Evolutionary conservation across 2,113 vertebrate species (phyloP).

Genomic region (Zeus faber): DNA sequence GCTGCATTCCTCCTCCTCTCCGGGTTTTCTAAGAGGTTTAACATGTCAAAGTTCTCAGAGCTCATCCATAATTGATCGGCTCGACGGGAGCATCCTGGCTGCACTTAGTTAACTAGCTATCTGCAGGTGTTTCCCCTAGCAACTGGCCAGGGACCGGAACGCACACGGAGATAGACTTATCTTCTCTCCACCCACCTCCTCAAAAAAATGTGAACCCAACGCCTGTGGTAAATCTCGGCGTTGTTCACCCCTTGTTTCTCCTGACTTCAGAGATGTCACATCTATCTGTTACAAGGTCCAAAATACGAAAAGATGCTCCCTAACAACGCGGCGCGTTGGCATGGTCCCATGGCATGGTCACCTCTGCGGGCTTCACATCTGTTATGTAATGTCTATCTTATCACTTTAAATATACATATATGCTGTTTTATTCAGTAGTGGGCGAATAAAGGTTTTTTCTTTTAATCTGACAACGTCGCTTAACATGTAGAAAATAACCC

Average conservation of each 20-base stretch:
- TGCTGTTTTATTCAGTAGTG: too few species aligned
- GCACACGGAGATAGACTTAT: conserved; percentile 46
- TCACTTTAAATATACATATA: too few species aligned
- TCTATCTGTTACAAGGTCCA: too few species aligned
- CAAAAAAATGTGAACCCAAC: background rate
- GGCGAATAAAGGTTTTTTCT: too few species aligned
- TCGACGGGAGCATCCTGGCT: conserved; percentile 65
- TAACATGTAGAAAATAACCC: too few species aligned
- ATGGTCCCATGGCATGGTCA: too few species aligned
- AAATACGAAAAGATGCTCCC: too few species aligned
- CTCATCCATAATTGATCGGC: conserved; percentile 77
- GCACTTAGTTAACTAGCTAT: conserved; percentile 77
- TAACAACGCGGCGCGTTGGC: too few species aligned
- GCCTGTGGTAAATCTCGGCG: conserved; percentile 45
- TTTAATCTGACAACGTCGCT: too few species aligned
- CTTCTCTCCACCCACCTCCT: conserved; percentile 2
- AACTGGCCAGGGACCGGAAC: conserved; percentile 61
- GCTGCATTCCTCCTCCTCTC: conserved; percentile 48
- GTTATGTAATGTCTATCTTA: too few species aligned
- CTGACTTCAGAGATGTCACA: too few species aligned
- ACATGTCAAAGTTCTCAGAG: conserved; percentile 75
- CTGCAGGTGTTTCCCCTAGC: conserved; percentile 71
- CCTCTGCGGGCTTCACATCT: too few species aligned
- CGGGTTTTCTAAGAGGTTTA: conserved; percentile 75
- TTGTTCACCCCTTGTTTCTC: conserved; percentile 33